phyloP scores from a whole-genome alignment of 2,113 vertebrate genomes.

The Alces alces region DNA sequence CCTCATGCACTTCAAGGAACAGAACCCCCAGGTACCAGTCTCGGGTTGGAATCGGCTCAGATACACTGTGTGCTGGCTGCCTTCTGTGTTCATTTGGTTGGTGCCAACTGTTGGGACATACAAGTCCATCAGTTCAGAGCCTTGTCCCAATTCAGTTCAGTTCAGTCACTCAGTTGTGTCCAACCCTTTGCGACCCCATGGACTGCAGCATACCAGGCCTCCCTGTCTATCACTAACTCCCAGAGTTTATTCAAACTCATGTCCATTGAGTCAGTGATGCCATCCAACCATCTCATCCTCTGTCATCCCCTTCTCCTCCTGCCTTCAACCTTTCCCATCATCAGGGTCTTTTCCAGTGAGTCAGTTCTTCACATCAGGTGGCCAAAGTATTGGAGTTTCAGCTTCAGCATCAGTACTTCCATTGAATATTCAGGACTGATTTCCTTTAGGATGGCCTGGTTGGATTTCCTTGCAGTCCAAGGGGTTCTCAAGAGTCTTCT shows the following conservation, averaged over 20 bases:
- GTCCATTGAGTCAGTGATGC: background rate
- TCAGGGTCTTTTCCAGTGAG: background rate
- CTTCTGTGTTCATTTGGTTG: background rate
- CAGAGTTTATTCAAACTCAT: background rate
- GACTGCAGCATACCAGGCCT: background rate
- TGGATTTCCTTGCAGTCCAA: background rate
- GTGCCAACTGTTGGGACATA: no score
- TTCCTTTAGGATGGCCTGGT: background rate
- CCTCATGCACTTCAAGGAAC: background rate
- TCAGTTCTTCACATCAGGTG: background rate
- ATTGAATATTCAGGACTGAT: background rate
- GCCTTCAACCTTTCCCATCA: background rate
- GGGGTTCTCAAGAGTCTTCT: background rate
- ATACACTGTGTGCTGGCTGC: background rate
- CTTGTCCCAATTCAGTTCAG: background rate
- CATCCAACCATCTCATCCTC: background rate
- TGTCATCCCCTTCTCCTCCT: background rate
- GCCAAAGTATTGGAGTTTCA: background rate
- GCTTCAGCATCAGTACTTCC: background rate
- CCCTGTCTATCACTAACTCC: background rate
- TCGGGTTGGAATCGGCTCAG: accelerated
- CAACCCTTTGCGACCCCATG: background rate
- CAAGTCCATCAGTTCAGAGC: background rate
- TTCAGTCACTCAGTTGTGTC: background rate
- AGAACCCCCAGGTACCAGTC: accelerated